phyloP scores from a whole-genome alignment of 2,797 vertebrate species.

The Eulemur albifrons region DNA sequence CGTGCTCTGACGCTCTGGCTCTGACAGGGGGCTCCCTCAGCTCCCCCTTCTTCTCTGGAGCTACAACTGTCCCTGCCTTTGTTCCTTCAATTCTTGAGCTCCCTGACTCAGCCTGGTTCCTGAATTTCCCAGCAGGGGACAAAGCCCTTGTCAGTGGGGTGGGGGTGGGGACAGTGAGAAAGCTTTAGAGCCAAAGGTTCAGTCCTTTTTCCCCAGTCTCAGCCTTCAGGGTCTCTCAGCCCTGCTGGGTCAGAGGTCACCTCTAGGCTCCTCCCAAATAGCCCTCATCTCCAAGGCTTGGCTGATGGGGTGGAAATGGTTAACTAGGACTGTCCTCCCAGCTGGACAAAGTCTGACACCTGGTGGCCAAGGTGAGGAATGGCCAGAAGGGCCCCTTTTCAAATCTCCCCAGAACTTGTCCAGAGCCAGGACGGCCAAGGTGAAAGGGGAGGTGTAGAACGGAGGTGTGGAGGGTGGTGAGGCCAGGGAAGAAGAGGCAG shows the following conservation, averaged over 20 bases:
- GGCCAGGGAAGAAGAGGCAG: not conserved
- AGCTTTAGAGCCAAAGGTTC: not conserved
- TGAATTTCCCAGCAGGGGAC: conserved; percentile 57
- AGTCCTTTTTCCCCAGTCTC: not conserved
- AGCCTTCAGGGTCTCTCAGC: not conserved
- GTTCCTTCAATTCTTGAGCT: conserved; percentile 29
- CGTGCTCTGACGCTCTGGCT: not conserved
- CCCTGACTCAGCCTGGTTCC: conserved; percentile 64
- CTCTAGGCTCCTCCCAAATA: not conserved
- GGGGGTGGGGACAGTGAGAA: not conserved
- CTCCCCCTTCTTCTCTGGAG: conserved; percentile 27
- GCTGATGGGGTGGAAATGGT: not conserved
- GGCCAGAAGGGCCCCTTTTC: not conserved
- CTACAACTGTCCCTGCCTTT: conserved; percentile 57
- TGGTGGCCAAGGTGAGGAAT: conserved; percentile 71
- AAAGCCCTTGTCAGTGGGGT: conserved; percentile 44
- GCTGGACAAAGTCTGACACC: conserved; percentile 76
- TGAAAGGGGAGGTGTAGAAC: not conserved
- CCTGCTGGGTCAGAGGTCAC: not conserved
- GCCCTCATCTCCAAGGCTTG: not conserved
- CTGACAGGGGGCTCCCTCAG: not conserved
- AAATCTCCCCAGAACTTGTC: not conserved
- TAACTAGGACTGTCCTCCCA: not conserved
- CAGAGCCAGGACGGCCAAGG: not conserved
- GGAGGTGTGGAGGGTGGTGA: not conserved